Conservation (phyloP, 2,888 invertebrate genomes). For the Deilephila porcellus region DNA sequence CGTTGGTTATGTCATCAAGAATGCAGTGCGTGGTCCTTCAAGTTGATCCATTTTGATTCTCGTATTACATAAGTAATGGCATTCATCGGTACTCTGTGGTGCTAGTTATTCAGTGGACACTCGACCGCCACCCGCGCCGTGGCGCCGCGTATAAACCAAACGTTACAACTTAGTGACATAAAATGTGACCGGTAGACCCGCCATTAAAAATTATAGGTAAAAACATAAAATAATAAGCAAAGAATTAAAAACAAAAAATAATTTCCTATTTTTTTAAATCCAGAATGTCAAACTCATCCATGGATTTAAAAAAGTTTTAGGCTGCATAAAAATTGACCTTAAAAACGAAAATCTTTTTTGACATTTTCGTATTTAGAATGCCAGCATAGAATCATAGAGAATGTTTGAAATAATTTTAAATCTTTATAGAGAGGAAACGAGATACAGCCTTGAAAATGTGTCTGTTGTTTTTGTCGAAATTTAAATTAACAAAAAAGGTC, state of each 20-base stretch:
- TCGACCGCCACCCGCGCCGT: slow-evolving; percentile 29
- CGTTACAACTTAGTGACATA: not conserved
- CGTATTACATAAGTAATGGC: slow-evolving; percentile 31
- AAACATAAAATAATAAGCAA: not conserved
- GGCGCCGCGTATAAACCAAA: slow-evolving; percentile 3
- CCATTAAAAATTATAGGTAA: not conserved
- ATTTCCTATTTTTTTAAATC: no score
- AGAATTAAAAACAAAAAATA: not conserved
- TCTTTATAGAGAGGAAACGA: no score
- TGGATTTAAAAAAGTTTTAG: no score
- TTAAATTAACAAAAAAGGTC: no score
- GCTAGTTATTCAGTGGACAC: slow-evolving; percentile 29
- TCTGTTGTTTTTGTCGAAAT: no score
- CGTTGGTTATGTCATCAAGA: not conserved
- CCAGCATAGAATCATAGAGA: no score
- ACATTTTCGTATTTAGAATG: no score
- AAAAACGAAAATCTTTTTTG: no score
- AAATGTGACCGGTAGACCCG: not conserved
- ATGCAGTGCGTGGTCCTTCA: slow-evolving; percentile 16
- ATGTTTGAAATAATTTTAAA: no score
- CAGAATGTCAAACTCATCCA: no score
- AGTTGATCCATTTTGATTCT: slow-evolving; percentile 16
- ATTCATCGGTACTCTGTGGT: not conserved
- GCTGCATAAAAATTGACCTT: no score
- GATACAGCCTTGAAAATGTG: no score